These are phyloP conservation scores for Amphiprion clarkii DNA, from an alignment of 2,797 vertebrate genomes.

Conservation along the genomic window DNA sequence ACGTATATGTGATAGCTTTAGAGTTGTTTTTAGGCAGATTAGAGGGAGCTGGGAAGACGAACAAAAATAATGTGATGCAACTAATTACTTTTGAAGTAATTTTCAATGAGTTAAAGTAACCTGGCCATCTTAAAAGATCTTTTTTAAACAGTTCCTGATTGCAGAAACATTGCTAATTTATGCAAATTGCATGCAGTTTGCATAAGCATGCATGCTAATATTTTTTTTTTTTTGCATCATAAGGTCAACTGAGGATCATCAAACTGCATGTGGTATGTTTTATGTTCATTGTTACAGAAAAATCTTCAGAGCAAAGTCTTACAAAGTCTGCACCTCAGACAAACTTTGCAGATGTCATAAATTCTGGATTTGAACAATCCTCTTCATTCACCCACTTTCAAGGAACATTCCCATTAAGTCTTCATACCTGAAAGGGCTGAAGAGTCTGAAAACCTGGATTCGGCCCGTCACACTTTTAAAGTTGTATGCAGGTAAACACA, in stretches of 20 bases:
- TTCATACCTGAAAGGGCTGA: background rate
- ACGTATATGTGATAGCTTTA: background rate
- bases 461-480: background rate
- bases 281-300: background rate
- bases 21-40: background rate
- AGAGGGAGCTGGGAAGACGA: background rate
- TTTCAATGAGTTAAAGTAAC: background rate
- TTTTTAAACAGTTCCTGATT: background rate
- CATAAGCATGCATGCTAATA: background rate
- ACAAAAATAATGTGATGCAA: background rate
- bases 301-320: background rate
- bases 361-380: background rate
- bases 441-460: background rate
- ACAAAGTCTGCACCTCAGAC: background rate
- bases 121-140: background rate
- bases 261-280: background rate
- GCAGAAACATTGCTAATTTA: background rate
- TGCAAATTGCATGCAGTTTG: background rate
- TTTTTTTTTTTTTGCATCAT: background rate
- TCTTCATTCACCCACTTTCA: background rate
- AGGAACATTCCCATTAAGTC: background rate
- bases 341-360: background rate
- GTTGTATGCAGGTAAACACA: constrained; percentile 6
- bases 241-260: background rate
- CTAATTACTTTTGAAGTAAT: background rate